phyloP scores from a whole-genome alignment of 1,140 invertebrate species.

The Drosophila pseudoobscura region DNA sequence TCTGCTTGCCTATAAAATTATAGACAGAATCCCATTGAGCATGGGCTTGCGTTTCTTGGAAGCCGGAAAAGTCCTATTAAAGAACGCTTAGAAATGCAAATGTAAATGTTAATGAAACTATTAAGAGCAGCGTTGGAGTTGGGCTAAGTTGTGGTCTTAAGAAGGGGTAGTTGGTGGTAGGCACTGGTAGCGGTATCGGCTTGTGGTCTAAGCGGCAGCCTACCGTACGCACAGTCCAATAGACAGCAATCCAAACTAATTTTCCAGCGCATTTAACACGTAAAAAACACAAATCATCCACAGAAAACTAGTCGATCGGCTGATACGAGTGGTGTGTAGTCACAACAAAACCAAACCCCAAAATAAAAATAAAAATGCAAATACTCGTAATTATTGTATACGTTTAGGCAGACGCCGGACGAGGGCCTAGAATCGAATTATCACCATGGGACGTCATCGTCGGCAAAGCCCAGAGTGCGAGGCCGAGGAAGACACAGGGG shows the following conservation, averaged over 20 bases:
- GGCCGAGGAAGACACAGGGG: background rate
- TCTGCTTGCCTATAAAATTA: conserved; percentile 66
- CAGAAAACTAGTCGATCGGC: conserved; percentile 28
- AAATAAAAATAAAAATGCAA: conserved; percentile 51
- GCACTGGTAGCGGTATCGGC: background rate
- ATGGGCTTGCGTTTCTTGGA: conserved; percentile 43
- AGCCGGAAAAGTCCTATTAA: conserved; percentile 69
- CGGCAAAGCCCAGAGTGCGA: background rate
- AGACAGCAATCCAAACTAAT: conserved; percentile 64
- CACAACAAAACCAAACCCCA: conserved; percentile 58
- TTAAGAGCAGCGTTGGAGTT: conserved; percentile 4
- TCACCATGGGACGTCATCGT: conserved; percentile 54
- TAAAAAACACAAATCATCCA: conserved; percentile 28
- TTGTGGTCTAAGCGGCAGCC: conserved; percentile 9
- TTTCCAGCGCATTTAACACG: conserved; percentile 69
- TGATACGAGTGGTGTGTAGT: conserved; percentile 20
- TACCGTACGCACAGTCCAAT: background rate
- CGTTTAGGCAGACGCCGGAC: conserved; percentile 47
- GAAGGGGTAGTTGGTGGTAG: background rate
- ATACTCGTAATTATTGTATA: conserved; percentile 72
- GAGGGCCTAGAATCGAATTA: conserved; percentile 69
- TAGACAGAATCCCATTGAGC: conserved; percentile 49
- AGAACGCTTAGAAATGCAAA: conserved; percentile 69
- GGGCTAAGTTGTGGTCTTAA: background rate
- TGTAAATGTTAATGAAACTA: conserved; percentile 39